Conservation (phyloP, 2,888 invertebrate genomes). For the Caenorhabditis macrosperma region DNA sequence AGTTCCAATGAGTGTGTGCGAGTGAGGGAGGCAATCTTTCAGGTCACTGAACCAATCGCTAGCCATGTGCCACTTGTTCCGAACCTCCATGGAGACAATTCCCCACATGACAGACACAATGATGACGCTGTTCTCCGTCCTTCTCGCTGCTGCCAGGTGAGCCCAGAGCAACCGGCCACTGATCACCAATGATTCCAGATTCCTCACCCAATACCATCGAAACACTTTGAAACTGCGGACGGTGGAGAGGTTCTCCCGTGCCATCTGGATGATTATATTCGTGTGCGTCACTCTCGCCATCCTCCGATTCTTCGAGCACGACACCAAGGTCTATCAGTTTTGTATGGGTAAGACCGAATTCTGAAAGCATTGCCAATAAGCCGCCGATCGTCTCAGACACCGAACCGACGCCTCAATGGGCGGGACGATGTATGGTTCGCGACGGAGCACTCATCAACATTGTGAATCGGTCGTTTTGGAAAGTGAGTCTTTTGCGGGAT, state of each 20-base stretch:
- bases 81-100: constrained; percentile 78
- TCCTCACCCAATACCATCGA: constrained; percentile 79
- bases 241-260: constrained; percentile 78
- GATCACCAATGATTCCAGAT: constrained; percentile 60
- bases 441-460: constrained; percentile 78
- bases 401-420: constrained; percentile 79
- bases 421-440: constrained; percentile 77
- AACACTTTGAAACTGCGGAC: constrained; percentile 78
- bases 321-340: constrained; percentile 78
- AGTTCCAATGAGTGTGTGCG: neutral
- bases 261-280: constrained; percentile 79
- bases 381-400: constrained; percentile 77
- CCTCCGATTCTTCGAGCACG: constrained; percentile 78
- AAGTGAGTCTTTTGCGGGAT: constrained; percentile 66
- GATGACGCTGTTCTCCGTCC: constrained; percentile 78
- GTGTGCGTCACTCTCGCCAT: constrained; percentile 75
- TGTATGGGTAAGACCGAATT: constrained; percentile 71
- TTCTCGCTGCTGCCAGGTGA: constrained; percentile 76
- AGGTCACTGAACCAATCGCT: constrained; percentile 77
- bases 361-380: neutral
- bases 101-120: constrained; percentile 79
- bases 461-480: constrained; percentile 78
- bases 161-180: neutral
- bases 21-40: too few species aligned
- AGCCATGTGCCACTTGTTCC: constrained; percentile 78